A percentile compares a stretch with the other conserved stretches of the same genome.
These are phyloP conservation scores for Camponotus vicinus DNA, from an alignment of 1,140 invertebrate species.

Conservation along the genomic window DNA sequence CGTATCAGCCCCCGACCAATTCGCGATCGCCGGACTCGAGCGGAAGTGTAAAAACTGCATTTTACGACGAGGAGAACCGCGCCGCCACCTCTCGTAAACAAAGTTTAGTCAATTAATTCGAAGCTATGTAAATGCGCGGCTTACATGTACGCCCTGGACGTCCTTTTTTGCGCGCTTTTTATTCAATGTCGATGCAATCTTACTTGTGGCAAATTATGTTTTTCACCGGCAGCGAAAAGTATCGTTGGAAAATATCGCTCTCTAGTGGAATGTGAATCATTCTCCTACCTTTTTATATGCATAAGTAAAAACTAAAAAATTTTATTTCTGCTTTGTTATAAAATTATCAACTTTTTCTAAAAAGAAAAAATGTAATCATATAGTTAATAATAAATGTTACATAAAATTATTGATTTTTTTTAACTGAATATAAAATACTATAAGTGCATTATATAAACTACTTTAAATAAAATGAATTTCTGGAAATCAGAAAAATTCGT, in stretches of 20 bases:
- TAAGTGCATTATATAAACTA: not conserved
- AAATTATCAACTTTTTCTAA: not conserved
- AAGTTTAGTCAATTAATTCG: slow-evolving; percentile 63
- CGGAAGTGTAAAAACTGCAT: slow-evolving; percentile 68
- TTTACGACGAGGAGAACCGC: slow-evolving; percentile 52
- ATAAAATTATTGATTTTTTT: not conserved
- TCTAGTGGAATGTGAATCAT: not conserved
- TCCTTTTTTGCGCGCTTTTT: slow-evolving; percentile 13
- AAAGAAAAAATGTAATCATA: no score
- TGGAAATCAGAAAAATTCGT: not conserved
- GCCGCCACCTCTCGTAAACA: slow-evolving; percentile 57
- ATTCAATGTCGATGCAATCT: slow-evolving; percentile 34
- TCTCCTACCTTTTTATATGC: not conserved
- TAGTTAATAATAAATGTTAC: no score
- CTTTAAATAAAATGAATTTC: not conserved
- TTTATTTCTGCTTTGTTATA: not conserved
- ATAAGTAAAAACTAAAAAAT: not conserved
- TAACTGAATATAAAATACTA: not conserved
- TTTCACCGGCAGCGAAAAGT: not conserved
- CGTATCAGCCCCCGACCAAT: slow-evolving; percentile 16
- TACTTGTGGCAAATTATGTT: slow-evolving; percentile 30
- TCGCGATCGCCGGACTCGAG: slow-evolving; percentile 22
- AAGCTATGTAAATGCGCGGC: slow-evolving; percentile 53
- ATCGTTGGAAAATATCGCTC: slow-evolving; percentile 20
- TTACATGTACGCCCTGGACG: slow-evolving; percentile 20